A percentile compares a stretch with the other conserved stretches of the same genome.
Evolutionary conservation across 2,113 vertebrate genomes (phyloP).

Genomic region (Leptobrachium ailaonicum): DNA sequence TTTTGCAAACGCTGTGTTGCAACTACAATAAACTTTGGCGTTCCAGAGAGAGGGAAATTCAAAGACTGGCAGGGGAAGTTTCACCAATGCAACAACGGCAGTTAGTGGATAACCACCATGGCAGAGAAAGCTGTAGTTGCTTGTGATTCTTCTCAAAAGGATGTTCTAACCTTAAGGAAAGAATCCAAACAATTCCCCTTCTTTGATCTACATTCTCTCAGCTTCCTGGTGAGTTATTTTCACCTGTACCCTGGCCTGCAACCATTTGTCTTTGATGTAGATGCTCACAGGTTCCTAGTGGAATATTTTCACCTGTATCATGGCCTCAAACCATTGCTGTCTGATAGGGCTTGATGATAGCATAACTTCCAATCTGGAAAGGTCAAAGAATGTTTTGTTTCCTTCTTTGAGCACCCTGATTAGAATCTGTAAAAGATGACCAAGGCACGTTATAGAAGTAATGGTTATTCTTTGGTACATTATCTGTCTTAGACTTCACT

Average conservation of each 20-base stretch:
- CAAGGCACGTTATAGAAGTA: too few species aligned
- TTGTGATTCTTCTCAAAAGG: conserved; percentile 5
- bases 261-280: not conserved
- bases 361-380: not conserved
- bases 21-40: too few species aligned
- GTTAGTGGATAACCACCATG: not conserved
- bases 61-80: too few species aligned
- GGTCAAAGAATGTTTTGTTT: not conserved
- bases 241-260: conserved; percentile 14
- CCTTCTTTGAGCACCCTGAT: too few species aligned
- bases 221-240: not conserved
- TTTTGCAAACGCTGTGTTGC: too few species aligned
- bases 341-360: not conserved
- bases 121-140: not conserved
- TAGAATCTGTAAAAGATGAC: too few species aligned
- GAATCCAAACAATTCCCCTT: conserved; percentile 15
- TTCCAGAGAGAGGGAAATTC: too few species aligned
- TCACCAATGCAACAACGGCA: not conserved
- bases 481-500: too few species aligned
- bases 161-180: conserved; percentile 28
- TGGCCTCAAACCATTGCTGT: conserved; percentile 12
- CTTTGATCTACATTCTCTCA: conserved; percentile 21
- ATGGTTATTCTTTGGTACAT: too few species aligned
- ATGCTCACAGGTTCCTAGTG: not conserved
- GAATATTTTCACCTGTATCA: conserved; percentile 18